phyloP scores from a whole-genome alignment of 2,888 invertebrate species.

The Bimastos eiseni region DNA sequence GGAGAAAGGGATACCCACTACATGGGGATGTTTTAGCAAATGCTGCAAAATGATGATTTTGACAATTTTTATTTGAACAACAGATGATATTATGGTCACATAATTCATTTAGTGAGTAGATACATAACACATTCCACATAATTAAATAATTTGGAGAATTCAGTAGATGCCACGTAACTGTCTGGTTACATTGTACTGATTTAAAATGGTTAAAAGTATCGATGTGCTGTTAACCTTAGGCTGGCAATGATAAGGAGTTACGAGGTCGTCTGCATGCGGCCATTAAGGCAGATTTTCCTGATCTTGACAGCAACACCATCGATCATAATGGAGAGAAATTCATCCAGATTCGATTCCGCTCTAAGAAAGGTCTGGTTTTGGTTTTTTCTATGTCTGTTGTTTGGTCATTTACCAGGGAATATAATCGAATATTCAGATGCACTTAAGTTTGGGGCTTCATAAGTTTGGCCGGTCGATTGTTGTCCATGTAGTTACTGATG shows the following conservation, averaged over 20 bases:
- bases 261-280: conserved; percentile 59
- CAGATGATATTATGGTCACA: not conserved
- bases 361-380: conserved; percentile 16
- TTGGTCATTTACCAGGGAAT: not conserved
- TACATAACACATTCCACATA: not conserved
- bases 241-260: conserved; percentile 51
- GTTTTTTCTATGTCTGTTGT: too few relatives aligned
- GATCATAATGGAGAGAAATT: conserved; percentile 48
- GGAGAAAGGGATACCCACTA: not conserved
- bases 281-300: conserved; percentile 71
- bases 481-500: not conserved
- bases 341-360: conserved; percentile 46
- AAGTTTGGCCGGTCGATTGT: not conserved
- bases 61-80: not conserved
- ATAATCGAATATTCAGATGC: not conserved
- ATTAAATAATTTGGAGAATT: not conserved
- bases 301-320: conserved; percentile 48
- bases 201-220: not conserved
- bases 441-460: not conserved
- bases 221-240: conserved; percentile 44
- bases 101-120: not conserved
- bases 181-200: not conserved
- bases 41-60: not conserved
- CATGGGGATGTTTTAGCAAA: not conserved
- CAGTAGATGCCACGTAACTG: not conserved